Evolutionary conservation across 2,797 vertebrate species (phyloP).

Genomic region (Limnodromus scolopaceus): DNA sequence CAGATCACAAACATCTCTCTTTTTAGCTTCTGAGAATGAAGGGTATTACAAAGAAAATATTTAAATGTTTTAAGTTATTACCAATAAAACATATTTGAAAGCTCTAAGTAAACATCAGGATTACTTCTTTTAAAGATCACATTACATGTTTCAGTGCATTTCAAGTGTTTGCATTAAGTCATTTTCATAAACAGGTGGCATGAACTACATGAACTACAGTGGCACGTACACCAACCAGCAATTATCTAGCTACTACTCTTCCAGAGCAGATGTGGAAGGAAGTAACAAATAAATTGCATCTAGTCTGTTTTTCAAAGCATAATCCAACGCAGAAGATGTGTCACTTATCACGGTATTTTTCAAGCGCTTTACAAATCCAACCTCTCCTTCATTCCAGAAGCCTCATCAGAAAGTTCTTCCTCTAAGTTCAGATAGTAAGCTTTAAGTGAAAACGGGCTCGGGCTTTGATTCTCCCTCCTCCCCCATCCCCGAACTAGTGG

Average conservation of each 20-base stretch:
- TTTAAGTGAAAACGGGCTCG: background rate
- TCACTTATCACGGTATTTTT: background rate
- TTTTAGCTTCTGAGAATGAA: background rate
- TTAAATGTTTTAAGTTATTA: background rate
- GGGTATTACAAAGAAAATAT: background rate
- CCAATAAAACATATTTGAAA: background rate
- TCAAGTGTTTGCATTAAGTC: background rate
- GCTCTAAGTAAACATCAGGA: background rate
- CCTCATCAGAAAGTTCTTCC: background rate
- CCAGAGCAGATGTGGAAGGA: accelerated
- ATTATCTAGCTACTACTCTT: background rate
- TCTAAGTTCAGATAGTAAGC: accelerated
- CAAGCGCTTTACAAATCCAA: background rate
- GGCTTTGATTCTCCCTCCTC: background rate
- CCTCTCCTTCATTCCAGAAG: accelerated
- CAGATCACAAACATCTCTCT: background rate
- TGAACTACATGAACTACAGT: background rate
- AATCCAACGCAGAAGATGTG: accelerated
- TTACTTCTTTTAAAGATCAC: background rate
- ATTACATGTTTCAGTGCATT: background rate
- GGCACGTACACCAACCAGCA: background rate
- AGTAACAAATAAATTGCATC: background rate
- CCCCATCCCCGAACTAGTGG: accelerated
- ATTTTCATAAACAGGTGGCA: background rate
- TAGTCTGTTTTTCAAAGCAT: background rate